phyloP scores from a whole-genome alignment of 2,888 invertebrate genomes.

The Anagyrus pseudococci region DNA sequence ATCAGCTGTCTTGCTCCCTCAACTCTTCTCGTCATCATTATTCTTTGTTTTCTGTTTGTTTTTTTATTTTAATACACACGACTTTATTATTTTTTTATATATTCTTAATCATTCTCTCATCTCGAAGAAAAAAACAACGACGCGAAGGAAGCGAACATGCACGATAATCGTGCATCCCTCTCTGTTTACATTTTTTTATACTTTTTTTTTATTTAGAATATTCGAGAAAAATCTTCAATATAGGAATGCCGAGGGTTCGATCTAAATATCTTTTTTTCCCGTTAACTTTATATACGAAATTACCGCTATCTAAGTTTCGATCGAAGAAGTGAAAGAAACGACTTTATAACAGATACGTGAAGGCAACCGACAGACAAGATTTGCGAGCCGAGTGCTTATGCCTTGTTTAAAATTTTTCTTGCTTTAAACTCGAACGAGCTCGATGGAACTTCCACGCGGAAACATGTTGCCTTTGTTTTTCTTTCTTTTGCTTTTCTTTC shows the following conservation, averaged over 20 bases:
- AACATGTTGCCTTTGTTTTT: constrained; percentile 19
- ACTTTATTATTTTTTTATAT: constrained; percentile 29
- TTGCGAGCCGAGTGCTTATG: constrained; percentile 36
- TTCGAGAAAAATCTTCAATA: constrained; percentile 46
- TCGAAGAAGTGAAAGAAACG: constrained; percentile 41
- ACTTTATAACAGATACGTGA: constrained; percentile 40
- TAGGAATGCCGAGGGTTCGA: constrained; percentile 56
- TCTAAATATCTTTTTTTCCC: constrained; percentile 48
- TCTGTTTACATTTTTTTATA: constrained; percentile 22
- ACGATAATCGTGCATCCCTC: constrained; percentile 33
- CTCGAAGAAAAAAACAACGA: constrained; percentile 50
- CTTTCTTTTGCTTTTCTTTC: constrained; percentile 16
- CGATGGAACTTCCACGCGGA: constrained; percentile 37
- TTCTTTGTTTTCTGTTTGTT: no score
- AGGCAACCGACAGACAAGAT: constrained; percentile 41
- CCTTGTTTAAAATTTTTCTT: constrained; percentile 14
- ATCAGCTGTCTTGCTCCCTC: constrained; percentile 37
- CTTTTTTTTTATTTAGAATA: constrained; percentile 40
- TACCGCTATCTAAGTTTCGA: constrained; percentile 41
- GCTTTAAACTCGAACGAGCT: constrained; percentile 33
- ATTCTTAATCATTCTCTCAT: constrained; percentile 38
- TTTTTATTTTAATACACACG: constrained; percentile 31
- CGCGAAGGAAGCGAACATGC: constrained; percentile 46
- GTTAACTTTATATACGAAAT: constrained; percentile 42
- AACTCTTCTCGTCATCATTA: constrained; percentile 38